A percentile compares a stretch with the other conserved stretches of the same genome.
These are phyloP conservation scores for Carterocephalus palaemon DNA, from an alignment of 2,888 invertebrate genomes.

Conservation along the genomic window DNA sequence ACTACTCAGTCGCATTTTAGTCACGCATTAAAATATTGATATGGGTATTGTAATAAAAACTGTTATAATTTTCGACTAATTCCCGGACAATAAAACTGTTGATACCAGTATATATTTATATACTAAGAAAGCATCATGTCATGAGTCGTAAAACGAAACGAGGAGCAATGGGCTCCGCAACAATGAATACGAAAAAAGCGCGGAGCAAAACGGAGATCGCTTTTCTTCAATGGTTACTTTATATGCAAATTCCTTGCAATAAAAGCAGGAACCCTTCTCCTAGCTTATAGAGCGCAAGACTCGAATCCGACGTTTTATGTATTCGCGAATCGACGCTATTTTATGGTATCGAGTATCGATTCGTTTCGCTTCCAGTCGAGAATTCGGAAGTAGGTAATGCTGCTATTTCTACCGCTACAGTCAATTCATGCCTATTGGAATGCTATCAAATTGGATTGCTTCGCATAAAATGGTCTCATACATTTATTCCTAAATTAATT, in stretches of 20 bases:
- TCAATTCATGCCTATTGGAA: slow-evolving; percentile 62
- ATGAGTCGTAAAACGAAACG: slow-evolving; percentile 66
- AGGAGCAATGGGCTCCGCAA: slow-evolving; percentile 64
- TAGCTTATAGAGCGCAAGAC: slow-evolving; percentile 70
- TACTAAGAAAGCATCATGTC: slow-evolving; percentile 67
- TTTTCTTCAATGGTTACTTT: slow-evolving; percentile 80
- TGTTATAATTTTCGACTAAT: slow-evolving; percentile 57
- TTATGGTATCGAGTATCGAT: slow-evolving; percentile 77
- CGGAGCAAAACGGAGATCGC: slow-evolving; percentile 69
- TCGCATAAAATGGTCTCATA: slow-evolving; percentile 56
- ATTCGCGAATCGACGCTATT: slow-evolving; percentile 74
- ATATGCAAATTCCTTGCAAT: slow-evolving; percentile 77
- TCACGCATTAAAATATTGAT: slow-evolving; percentile 5
- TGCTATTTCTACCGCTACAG: slow-evolving; percentile 58
- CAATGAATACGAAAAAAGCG: slow-evolving; percentile 75
- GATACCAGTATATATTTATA: slow-evolving; percentile 73
- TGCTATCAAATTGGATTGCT: slow-evolving; percentile 68
- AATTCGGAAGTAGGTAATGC: slow-evolving; percentile 66
- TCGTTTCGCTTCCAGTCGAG: slow-evolving; percentile 56
- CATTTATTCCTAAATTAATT: slow-evolving; percentile 45
- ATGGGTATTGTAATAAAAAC: slow-evolving; percentile 2
- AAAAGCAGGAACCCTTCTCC: slow-evolving; percentile 76
- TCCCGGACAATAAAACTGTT: slow-evolving; percentile 58
- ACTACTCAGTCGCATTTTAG: slow-evolving; percentile 14
- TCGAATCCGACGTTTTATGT: slow-evolving; percentile 75